Percentiles rank a stretch among this genome's conserved stretches.
Evolutionary conservation across 2,797 vertebrate genomes (phyloP).

Genomic region (Lepus oiostolus): DNA sequence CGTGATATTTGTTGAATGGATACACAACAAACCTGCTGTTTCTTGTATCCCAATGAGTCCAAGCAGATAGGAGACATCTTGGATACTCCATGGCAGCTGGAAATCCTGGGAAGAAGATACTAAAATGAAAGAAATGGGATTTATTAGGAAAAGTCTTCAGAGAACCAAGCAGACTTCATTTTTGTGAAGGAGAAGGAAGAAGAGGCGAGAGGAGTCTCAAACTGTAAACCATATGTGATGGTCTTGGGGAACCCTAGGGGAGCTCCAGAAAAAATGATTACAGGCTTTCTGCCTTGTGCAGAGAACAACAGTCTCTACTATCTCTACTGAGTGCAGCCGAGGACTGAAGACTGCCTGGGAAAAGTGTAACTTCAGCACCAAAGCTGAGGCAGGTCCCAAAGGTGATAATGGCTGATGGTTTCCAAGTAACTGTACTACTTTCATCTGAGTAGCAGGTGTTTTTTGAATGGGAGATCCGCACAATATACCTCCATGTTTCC

Average conservation of each 20-base stretch:
- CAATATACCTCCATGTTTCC: background rate
- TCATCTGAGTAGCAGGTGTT: background rate
- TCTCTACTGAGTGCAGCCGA: background rate
- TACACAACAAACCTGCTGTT: background rate
- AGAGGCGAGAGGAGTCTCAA: background rate
- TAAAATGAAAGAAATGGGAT: background rate
- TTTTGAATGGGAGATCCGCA: background rate
- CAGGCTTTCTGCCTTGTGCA: background rate
- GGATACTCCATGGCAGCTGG: background rate
- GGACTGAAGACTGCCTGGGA: background rate
- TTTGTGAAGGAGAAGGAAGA: background rate
- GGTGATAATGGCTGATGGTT: background rate
- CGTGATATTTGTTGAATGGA: background rate
- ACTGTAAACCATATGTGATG: background rate
- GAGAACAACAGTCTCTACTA: background rate
- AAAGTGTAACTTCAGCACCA: background rate
- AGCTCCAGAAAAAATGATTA: background rate
- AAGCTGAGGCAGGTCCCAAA: background rate
- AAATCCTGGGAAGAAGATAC: slow-evolving; percentile 11
- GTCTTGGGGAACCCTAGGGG: background rate
- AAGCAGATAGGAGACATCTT: background rate
- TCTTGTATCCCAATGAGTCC: background rate
- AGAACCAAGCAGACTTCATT: background rate
- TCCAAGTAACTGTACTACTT: background rate
- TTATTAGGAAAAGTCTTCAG: background rate